Evolutionary conservation across 1,140 invertebrate species (phyloP), one percentile per base, ranked within the genome.

Genomic region (Idris sp.): DNA sequence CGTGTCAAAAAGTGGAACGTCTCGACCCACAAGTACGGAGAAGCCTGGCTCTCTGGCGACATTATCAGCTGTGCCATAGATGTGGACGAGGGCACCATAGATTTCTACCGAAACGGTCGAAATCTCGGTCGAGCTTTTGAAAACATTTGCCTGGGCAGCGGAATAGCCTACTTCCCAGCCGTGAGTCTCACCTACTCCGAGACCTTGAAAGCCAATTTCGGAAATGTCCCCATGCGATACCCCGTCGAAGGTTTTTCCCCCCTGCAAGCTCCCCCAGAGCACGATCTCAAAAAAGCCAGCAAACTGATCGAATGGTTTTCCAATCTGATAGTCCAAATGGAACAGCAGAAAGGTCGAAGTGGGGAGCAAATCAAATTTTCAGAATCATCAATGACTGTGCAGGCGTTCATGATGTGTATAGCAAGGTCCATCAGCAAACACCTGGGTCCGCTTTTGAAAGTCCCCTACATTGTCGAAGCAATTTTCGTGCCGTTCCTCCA

Each of bases 1-100:
- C 89, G 94, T 53, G 86, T 95, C 1, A 88, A 93, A 59, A 93
- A 93, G 77, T 96, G 95, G 95, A 95, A 96, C 79, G 90, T 94
- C 1, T 90, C 89, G 2, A 92, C 93, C 0, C 88, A 90, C 25
- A 92, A 92, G 81, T 96, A 96, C 81, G 94, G 94, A 7, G 92
- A 94, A 74, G 86, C 90, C 9, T 96, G 94, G 94, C 84, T 94
- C 49, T 90, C 91, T 33, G 94, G 94, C 5, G 95, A 96, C 87
- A 91, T 96, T 9, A 95, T 96, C 61, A 93, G 92, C 0, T 93
- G 93, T 79, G 91, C 91, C 35, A 87, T 96, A 13, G 93, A 96
- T 83, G 86, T 95, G 80, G 93, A 96, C 67, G 85, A 90, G 11
- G 83, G 81, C 4, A 87, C 81, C 0, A 81, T 92, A 44, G 87